Evolutionary conservation across 2,113 vertebrate species (phyloP).

Genomic region (Phodopus roborovskii): DNA sequence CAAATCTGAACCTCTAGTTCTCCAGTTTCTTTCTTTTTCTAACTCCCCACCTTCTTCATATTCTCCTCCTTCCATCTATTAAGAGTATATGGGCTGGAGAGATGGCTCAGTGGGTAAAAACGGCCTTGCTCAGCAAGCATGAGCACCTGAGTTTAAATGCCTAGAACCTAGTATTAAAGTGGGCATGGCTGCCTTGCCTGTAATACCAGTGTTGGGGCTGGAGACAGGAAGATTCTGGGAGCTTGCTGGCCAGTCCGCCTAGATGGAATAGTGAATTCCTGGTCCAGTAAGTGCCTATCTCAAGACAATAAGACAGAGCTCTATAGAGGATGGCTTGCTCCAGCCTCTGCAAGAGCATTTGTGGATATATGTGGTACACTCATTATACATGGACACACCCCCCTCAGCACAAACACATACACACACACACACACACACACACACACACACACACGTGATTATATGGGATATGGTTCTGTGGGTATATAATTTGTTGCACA

Average conservation of each 20-base stretch:
- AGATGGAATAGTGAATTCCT: neutral
- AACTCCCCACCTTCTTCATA: neutral
- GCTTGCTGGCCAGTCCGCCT: neutral
- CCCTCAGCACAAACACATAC: neutral
- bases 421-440: no score
- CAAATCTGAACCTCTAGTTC: neutral
- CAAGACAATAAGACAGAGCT: neutral
- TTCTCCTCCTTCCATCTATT: neutral
- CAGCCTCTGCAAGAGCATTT: neutral
- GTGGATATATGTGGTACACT: neutral
- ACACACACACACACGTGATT: neutral
- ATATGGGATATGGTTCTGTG: neutral
- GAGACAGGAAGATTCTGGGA: neutral
- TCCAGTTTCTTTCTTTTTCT: neutral
- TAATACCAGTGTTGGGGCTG: neutral
- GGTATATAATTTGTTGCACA: neutral
- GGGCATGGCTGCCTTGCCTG: neutral
- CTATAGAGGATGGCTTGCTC: neutral
- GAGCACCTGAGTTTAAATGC: neutral
- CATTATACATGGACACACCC: neutral
- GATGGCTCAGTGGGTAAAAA: neutral
- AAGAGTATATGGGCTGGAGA: neutral
- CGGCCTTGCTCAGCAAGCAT: neutral
- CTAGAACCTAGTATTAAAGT: neutral
- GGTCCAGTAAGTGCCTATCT: neutral